A percentile compares a stretch with the other conserved stretches of the same genome.
Conservation (phyloP, 2,797 vertebrate genomes). For the Hydrophis major region DNA sequence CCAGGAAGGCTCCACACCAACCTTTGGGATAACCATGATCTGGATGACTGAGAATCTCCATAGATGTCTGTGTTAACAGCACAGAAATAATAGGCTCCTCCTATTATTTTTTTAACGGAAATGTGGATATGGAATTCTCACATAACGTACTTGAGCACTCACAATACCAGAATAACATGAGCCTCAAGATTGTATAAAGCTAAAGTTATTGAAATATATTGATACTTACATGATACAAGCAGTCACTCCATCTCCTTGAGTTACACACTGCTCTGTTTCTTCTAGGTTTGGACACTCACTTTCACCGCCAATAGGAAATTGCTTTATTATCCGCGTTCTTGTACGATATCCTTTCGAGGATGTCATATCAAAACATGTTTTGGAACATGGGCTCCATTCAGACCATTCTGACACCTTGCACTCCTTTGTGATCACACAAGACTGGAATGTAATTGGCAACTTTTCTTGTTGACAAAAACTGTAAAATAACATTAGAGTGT, state of each 20-base stretch:
- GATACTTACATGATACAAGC: constrained; percentile 87
- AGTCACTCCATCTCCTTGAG: constrained; percentile 74
- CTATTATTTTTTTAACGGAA: background rate
- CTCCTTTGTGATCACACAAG: constrained; percentile 87
- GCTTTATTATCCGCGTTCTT: constrained; percentile 79
- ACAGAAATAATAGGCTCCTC: background rate
- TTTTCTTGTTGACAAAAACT: constrained; percentile 88
- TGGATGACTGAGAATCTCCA: too few relatives aligned
- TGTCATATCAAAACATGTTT: constrained; percentile 76
- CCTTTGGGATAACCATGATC: too few relatives aligned
- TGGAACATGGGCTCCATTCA: constrained; percentile 86
- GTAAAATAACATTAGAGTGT: constrained; percentile 47
- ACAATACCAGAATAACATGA: background rate
- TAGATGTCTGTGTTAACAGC: background rate
- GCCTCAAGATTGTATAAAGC: background rate
- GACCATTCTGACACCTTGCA: constrained; percentile 89
- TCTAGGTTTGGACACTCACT: constrained; percentile 80
- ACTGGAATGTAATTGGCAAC: constrained; percentile 86
- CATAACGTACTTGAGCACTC: background rate
- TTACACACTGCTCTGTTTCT: constrained; percentile 80
- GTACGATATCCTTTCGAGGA: constrained; percentile 76
- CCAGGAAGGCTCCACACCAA: too few relatives aligned
- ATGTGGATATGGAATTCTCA: background rate
- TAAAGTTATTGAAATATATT: background rate
- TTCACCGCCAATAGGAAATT: constrained; percentile 82